A percentile compares a stretch with the other conserved stretches of the same genome.
Evolutionary conservation across 2,113 vertebrate genomes (phyloP).

Genomic region (Bungarus multicinctus): DNA sequence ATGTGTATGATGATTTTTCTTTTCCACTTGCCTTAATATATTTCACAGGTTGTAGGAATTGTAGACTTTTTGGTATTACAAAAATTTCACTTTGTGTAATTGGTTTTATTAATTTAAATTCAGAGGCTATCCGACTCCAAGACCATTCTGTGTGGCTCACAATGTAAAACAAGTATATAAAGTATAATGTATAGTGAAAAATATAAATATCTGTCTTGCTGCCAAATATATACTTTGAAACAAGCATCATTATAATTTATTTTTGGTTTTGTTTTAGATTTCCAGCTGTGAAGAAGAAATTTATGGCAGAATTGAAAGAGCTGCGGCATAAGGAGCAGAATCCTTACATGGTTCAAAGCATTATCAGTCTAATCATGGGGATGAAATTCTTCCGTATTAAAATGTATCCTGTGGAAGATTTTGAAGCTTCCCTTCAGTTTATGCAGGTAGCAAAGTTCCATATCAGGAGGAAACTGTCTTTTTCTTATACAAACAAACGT

Average conservation of each 20-base stretch:
- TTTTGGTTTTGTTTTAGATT: conserved; percentile 72
- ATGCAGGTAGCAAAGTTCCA: conserved; percentile 85
- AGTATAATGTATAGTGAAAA: background rate
- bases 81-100: background rate
- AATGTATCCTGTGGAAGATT: conserved; percentile 99
- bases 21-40: background rate
- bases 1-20: background rate
- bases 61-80: background rate
- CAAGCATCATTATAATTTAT: background rate
- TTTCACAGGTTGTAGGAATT: background rate
- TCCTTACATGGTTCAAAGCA: conserved; percentile 89
- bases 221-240: background rate
- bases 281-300: conserved; percentile 96
- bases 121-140: background rate
- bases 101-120: background rate
- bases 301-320: conserved; percentile 95
- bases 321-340: conserved; percentile 94
- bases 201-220: background rate
- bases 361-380: conserved; percentile 98
- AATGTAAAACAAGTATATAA: background rate
- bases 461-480: background rate
- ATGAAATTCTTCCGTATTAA: conserved; percentile 99
- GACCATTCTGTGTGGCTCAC: background rate
- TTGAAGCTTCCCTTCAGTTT: conserved; percentile 98
- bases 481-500: background rate